Percentiles rank a stretch among this genome's conserved stretches.
These are phyloP conservation scores for Pterocles gutturalis DNA, from an alignment of 2,113 vertebrate species.

Conservation along the genomic window DNA sequence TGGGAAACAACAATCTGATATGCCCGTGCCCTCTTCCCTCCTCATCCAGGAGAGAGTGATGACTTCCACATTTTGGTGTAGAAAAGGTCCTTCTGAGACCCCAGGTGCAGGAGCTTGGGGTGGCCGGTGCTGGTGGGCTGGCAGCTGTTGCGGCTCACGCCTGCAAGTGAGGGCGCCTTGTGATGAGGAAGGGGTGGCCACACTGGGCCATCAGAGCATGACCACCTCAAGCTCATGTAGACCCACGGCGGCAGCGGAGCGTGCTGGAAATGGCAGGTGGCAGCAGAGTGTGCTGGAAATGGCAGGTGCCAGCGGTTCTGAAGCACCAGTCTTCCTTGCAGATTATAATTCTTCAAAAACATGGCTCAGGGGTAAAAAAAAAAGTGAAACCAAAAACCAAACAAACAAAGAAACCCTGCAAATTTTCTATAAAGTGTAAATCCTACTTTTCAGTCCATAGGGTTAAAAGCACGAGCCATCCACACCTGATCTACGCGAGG, in stretches of 20 bases:
- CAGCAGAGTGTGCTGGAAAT: fast-evolving
- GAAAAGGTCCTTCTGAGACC: not conserved
- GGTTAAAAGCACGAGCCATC: not conserved
- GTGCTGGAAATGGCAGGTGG: not conserved
- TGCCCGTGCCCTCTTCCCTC: not conserved
- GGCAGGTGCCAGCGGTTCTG: fast-evolving
- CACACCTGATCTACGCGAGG: not conserved
- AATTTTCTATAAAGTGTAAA: not conserved
- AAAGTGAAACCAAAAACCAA: not conserved
- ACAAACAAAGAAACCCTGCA: not conserved
- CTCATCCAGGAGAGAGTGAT: not conserved
- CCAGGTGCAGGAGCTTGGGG: not conserved
- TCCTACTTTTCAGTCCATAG: not conserved
- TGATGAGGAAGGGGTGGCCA: fast-evolving
- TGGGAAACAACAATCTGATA: fast-evolving
- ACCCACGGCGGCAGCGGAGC: fast-evolving
- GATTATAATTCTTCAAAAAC: not conserved
- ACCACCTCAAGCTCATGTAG: not conserved
- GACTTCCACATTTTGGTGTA: not conserved
- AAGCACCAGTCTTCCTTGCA: not conserved
- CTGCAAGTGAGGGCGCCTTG: not conserved
- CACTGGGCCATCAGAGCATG: not conserved
- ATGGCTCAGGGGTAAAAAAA: fast-evolving
- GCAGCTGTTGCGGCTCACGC: fast-evolving
- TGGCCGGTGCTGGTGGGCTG: not conserved